Conservation (phyloP, 2,888 invertebrate genomes). For the Labia minor region DNA sequence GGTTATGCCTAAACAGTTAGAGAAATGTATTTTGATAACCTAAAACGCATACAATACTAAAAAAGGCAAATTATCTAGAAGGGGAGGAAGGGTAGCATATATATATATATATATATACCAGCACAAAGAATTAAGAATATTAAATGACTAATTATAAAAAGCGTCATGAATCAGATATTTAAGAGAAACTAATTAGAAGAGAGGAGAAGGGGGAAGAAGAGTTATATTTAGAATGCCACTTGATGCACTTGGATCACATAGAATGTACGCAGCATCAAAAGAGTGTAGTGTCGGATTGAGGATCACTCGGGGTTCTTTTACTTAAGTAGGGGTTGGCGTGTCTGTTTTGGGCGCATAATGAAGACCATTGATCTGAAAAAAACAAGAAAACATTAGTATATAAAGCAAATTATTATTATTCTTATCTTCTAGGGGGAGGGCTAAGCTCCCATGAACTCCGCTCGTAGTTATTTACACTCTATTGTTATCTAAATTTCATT, state of each 20-base stretch:
- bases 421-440: no score
- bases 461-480: no score
- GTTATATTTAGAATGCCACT: neutral
- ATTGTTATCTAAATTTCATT: no score
- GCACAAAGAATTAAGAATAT: neutral
- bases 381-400: slow-evolving; percentile 32
- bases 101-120: neutral
- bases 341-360: slow-evolving; percentile 33
- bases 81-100: no score
- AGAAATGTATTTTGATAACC: no score
- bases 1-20: no score
- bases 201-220: neutral
- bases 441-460: no score
- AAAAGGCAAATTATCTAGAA: neutral
- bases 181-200: no score
- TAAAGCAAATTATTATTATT: no score
- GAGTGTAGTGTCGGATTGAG: no score
- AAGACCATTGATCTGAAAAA: slow-evolving; percentile 37
- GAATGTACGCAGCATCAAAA: neutral
- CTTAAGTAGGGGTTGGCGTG: slow-evolving; percentile 31
- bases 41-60: no score
- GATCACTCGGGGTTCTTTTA: neutral
- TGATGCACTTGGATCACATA: neutral
- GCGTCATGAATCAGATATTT: neutral
- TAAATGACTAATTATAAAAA: neutral